Evolutionary conservation across 2,888 invertebrate genomes (phyloP).

Genomic region (Pyrocoelia pectoralis): DNA sequence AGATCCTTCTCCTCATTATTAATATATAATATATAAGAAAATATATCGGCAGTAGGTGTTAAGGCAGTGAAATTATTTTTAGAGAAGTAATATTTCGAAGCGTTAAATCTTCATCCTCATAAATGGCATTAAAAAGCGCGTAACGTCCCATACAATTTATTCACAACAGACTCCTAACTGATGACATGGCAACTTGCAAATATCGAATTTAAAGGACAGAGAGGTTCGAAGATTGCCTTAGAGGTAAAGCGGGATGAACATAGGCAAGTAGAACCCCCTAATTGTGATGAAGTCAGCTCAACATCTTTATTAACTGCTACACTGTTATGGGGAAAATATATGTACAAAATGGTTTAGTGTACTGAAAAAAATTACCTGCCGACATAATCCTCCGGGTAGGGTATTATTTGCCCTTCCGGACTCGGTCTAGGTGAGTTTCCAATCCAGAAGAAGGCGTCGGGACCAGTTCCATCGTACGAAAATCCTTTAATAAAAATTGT

Average conservation of each 20-base stretch:
- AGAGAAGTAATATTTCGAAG: neutral
- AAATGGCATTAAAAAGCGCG: conserved; percentile 29
- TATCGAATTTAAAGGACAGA: conserved; percentile 48
- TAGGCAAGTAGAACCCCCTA: conserved; percentile 42
- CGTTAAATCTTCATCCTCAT: conserved; percentile 11
- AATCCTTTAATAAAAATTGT: conserved; percentile 89
- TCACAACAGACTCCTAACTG: conserved; percentile 50
- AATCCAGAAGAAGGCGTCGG: conserved; percentile 92
- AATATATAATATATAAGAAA: too few relatives aligned
- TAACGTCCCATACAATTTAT: conserved; percentile 48
- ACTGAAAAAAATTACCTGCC: conserved; percentile 66
- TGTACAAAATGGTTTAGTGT: conserved; percentile 6
- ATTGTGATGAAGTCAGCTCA: conserved; percentile 50
- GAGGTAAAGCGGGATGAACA: conserved; percentile 34
- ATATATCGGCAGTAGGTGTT: too few relatives aligned
- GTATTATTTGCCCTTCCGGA: conserved; percentile 84
- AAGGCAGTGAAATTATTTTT: too few relatives aligned
- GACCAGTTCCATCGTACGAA: conserved; percentile 87
- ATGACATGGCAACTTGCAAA: conserved; percentile 57
- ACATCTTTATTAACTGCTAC: conserved; percentile 49
- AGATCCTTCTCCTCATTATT: neutral
- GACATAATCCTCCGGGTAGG: conserved; percentile 84
- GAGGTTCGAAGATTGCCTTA: conserved; percentile 32
- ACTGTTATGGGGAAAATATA: conserved; percentile 32
- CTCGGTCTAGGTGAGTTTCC: conserved; percentile 82